Base-by-base conservation (phyloP, 1,140 invertebrate species). In the Eciton burchellii region DNA sequence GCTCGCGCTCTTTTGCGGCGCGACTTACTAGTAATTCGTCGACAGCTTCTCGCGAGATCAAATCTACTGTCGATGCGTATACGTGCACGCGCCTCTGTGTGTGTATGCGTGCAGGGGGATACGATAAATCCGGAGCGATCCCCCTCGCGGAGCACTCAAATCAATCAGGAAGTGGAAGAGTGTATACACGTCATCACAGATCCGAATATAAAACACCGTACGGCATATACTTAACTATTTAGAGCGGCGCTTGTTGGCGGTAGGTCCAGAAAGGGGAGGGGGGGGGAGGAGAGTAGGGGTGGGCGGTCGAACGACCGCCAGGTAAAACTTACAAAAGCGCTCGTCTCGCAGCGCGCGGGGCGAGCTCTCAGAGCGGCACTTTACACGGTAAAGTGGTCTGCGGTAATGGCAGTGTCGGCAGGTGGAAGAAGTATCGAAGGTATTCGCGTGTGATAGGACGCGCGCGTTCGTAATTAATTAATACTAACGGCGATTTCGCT, bases 371-470 rank as follows among this genome's bases (percentile, higher is more conserved):
- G 29, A 26, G 43, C 11, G 21, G 41, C 21, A 29, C 16, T 54
- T 68, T 65, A 12, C n/a, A 43, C 8, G 49, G 12, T 19, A 60
- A 54, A 49, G 35, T 84, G 57, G 60, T 82, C 63, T 54, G 85
- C 77, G n/a, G 57, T 16, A 79, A 68, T 89, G 84, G 84, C 83
- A 88, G 84, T 88, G 87, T 82, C 35, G 35, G n/a, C n/a, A n/a
- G 35, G 60, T 84, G 59, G 57, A 72, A 71, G 57, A 72, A 71
- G n/a, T 81, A 47, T 82, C 47, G 74, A 56, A 86, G 88, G 74
- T 6, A 35, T 6, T 35, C 45, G 62, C 21, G 45, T 24, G 63
- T 16, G 26, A 45, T 59, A 66, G 29, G 71, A 83, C 76, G 66
- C 45, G 66, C 52, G 47, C 43, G 47, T n/a, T n/a, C 57, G 47